Conservation (phyloP, 2,113 vertebrate species). For the Vireo altiloquus region DNA sequence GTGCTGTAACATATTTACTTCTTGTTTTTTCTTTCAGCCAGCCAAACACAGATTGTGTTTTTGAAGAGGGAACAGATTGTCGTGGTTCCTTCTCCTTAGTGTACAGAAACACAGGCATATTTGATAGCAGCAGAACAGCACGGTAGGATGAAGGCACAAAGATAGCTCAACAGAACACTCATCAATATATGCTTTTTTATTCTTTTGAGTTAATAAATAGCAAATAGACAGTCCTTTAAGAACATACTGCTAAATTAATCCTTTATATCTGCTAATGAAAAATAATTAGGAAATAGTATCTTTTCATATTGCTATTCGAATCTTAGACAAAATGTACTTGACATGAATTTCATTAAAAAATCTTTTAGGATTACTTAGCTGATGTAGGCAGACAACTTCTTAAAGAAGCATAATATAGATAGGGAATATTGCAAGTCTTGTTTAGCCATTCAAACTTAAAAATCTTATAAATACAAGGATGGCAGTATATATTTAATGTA, state of each 20-base stretch:
- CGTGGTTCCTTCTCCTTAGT: conserved; percentile 30
- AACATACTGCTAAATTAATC: background rate
- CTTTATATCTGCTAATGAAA: background rate
- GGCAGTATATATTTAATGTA: background rate
- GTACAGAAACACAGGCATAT: conserved; percentile 54
- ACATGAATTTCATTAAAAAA: background rate
- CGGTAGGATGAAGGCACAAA: background rate
- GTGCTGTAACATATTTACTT: conserved; percentile 63
- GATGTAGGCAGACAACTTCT: background rate
- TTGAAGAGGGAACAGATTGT: conserved; percentile 66
- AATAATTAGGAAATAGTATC: background rate
- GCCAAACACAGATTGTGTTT: conserved; percentile 75
- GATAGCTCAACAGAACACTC: background rate
- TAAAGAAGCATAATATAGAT: background rate
- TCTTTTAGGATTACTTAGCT: background rate
- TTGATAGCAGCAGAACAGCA: conserved; percentile 32
- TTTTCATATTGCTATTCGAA: background rate
- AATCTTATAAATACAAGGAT: background rate
- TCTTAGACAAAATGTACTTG: background rate
- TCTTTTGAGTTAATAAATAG: background rate
- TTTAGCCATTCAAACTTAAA: background rate
- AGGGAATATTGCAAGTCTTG: background rate
- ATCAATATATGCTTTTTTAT: background rate
- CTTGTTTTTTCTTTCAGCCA: conserved; percentile 46
- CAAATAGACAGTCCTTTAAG: background rate